Conservation (phyloP, 2,888 invertebrate species). For the Tetragnatha montana region DNA sequence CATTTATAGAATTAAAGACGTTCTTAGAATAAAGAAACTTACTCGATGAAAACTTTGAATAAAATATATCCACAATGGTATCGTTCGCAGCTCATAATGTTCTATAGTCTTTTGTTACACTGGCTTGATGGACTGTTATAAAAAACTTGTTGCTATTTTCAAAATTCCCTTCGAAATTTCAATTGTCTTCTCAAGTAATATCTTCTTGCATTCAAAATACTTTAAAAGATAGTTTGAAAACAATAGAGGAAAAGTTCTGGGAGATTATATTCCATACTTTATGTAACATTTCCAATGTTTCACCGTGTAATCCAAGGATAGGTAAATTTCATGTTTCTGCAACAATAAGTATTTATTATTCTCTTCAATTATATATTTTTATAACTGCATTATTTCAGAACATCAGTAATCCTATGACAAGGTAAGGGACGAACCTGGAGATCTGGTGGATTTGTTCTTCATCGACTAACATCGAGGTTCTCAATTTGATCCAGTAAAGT, state of each 20-base stretch:
- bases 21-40: constrained; percentile 34
- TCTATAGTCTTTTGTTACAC: not conserved
- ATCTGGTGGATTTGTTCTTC: not conserved
- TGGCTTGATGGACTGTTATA: not conserved
- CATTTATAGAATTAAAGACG: constrained; percentile 19
- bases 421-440: not conserved
- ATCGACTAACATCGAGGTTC: not conserved
- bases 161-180: not conserved
- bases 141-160: not conserved
- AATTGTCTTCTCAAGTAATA: not conserved
- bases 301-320: not conserved
- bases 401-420: not conserved
- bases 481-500: not conserved
- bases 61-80: no score
- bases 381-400: not conserved
- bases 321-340: constrained; percentile 35
- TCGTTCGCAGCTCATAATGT: not conserved
- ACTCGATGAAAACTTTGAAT: constrained; percentile 2
- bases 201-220: no score
- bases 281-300: not conserved
- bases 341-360: constrained; percentile 56
- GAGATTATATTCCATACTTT: not conserved
- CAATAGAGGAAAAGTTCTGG: not conserved
- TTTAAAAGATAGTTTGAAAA: not conserved
- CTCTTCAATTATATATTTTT: constrained; percentile 16